A percentile compares a stretch with the other conserved stretches of the same genome.
phyloP scores from a whole-genome alignment of 2,797 vertebrate genomes.

The Falco rusticolus region DNA sequence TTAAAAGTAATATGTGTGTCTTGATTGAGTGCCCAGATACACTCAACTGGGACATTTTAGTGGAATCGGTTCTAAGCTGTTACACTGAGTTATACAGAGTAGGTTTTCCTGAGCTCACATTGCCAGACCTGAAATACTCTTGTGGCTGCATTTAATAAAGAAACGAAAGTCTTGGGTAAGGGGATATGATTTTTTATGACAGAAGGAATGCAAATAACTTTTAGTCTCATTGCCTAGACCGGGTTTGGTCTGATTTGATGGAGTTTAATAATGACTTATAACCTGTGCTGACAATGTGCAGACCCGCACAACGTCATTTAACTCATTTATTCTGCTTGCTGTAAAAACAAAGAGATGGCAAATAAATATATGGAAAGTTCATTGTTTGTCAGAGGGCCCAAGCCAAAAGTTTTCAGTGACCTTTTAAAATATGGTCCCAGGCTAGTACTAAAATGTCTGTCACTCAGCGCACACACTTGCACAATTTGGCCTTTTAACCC shows the following conservation, averaged over 20 bases:
- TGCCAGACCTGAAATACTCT: constrained; percentile 85
- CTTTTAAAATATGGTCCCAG: constrained; percentile 87
- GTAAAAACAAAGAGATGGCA: constrained; percentile 93
- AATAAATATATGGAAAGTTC: constrained; percentile 91
- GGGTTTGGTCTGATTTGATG: constrained; percentile 86
- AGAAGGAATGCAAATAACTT: constrained; percentile 88
- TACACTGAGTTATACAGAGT: constrained; percentile 80
- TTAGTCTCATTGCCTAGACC: constrained; percentile 82
- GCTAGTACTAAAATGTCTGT: constrained; percentile 89
- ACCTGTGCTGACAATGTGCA: constrained; percentile 96
- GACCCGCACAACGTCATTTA: constrained; percentile 88
- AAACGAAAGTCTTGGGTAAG: constrained; percentile 85
- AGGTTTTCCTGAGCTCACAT: constrained; percentile 80
- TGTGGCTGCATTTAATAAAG: constrained; percentile 87
- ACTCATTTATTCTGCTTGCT: constrained; percentile 93
- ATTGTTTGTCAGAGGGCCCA: constrained; percentile 86
- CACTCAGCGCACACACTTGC: constrained; percentile 87
- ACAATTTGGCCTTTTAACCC: constrained; percentile 83
- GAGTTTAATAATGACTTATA: constrained; percentile 97
- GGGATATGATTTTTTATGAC: constrained; percentile 89
- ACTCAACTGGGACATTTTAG: constrained; percentile 83
- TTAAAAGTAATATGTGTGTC: constrained; percentile 86
- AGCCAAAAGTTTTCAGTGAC: constrained; percentile 88
- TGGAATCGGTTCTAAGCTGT: constrained; percentile 80
- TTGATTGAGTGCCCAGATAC: constrained; percentile 84